Evolutionary conservation across 2,113 vertebrate species (phyloP), one percentile per base, ranked within the genome.

Genomic region (Hepsetus odoe): DNA sequence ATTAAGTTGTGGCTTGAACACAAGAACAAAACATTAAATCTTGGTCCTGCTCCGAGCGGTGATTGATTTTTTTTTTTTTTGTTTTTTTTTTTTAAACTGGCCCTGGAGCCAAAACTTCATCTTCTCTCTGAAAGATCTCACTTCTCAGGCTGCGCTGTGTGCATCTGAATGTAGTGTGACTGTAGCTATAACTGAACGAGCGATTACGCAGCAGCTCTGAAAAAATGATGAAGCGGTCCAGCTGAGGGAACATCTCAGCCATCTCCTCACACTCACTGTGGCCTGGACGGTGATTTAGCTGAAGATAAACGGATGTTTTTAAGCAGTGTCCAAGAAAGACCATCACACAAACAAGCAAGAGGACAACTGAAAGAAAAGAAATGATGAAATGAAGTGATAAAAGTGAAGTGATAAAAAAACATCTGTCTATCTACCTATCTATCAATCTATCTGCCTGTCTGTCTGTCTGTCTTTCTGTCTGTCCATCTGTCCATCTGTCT

Each of bases 221-320:
- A 53, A 69, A n/a, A 28, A 30, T 69, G 70, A 46, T 51, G 58
- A 58, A 42, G 24, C 40, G 68, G 42, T 69, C 55, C 46, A 61
- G 56, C 65, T 9, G 28, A 28, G 18, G 33, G 53, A 59, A 61
- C 61, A 77, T 77, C 76, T 70, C 66, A 20, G 32, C 46, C 70
- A 46, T 70, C 55, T 62, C 55, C 40, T 70, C 40, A 35, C 55
- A 70, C n/a, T 33, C 65, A 70, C 61, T 30, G 51, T 49, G 32
- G 59, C 33, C 53, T 46, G 28, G 26, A 35, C 33, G 20, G 38
- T 69, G 55, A 28, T 11, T 28, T 30, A 59, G 24, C 28, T 28
- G 3, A n/a, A 30, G 42, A 49, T 44, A 46, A 70, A 33, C 12
- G 10, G 58, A n/a, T 22, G 14, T 18, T 32, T 20, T 59, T 40